Percentiles rank a stretch among this genome's conserved stretches.
Evolutionary conservation across 1,140 invertebrate species (phyloP).

Genomic region (Lordiphosa clarofinis): DNA sequence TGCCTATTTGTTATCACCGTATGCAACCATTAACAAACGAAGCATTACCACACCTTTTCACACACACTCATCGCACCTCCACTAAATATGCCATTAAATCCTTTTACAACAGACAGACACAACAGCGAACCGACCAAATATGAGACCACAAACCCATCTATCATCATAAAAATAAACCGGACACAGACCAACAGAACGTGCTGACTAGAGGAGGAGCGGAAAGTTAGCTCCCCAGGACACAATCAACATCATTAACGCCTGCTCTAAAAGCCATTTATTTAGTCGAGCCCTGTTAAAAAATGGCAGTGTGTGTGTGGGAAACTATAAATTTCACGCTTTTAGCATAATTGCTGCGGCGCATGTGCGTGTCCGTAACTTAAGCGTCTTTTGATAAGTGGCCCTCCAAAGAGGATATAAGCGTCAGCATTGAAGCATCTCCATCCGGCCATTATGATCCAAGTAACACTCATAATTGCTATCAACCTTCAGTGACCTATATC

Average conservation of each 20-base stretch:
- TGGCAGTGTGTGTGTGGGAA: conserved; percentile 28
- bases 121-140: conserved; percentile 34
- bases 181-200: conserved; percentile 33
- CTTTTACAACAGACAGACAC: conserved; percentile 38
- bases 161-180: conserved; percentile 66
- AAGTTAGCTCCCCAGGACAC: conserved; percentile 43
- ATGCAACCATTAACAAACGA: too few species aligned
- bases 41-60: conserved; percentile 10
- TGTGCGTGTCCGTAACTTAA: conserved; percentile 53
- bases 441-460: conserved; percentile 51
- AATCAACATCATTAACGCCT: conserved; percentile 77
- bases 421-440: conserved; percentile 50
- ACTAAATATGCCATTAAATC: conserved; percentile 66
- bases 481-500: conserved; percentile 1
- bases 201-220: not conserved
- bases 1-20: too few species aligned
- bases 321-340: conserved; percentile 77
- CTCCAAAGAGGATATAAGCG: conserved; percentile 52
- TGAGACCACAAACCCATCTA: conserved; percentile 46
- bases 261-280: conserved; percentile 76
- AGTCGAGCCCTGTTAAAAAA: conserved; percentile 56
- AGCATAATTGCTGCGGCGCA: conserved; percentile 66
- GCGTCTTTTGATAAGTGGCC: conserved; percentile 67
- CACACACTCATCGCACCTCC: conserved; percentile 34
- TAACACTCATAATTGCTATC: conserved; percentile 56